Evolutionary conservation across 2,888 invertebrate genomes (phyloP).

Genomic region (Molorchus minor): DNA sequence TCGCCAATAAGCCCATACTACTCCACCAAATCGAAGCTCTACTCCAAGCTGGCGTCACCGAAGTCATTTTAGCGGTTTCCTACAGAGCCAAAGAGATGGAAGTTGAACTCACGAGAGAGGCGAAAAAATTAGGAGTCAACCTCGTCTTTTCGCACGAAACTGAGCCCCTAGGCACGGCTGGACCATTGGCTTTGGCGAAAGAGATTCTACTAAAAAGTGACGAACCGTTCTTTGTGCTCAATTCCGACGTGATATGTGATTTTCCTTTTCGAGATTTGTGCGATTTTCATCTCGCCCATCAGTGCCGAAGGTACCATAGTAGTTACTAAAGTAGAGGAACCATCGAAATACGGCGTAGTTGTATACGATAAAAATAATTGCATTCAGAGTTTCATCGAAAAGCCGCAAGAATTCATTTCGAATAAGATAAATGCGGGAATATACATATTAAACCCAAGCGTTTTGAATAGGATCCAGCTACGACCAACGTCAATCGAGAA

Average conservation of each 20-base stretch:
- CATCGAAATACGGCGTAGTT: conserved; percentile 99
- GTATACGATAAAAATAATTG: conserved; percentile 87
- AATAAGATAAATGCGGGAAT: conserved; percentile 99
- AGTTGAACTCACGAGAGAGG: conserved; percentile 84
- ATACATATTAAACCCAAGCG: conserved; percentile 93
- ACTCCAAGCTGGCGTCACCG: conserved; percentile 83
- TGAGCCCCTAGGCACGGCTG: conserved; percentile 96
- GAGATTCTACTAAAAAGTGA: conserved; percentile 75
- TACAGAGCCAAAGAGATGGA: conserved; percentile 98
- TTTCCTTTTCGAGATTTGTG: conserved; percentile 97
- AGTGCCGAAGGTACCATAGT: conserved; percentile 97
- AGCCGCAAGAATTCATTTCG: conserved; percentile 98
- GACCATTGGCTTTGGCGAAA: conserved; percentile 90
- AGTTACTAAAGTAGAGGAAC: conserved; percentile 98
- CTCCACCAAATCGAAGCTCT: conserved; percentile 94
- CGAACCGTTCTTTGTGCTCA: conserved; percentile 97
- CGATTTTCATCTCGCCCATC: conserved; percentile 89
- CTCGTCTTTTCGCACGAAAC: conserved; percentile 94
- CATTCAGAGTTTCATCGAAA: conserved; percentile 95
- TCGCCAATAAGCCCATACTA: conserved; percentile 98
- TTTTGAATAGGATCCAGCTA: conserved; percentile 88
- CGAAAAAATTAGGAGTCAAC: conserved; percentile 86
- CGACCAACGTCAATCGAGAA: conserved; percentile 98
- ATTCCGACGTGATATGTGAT: conserved; percentile 98
- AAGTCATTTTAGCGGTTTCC: conserved; percentile 96